Conservation (phyloP, 2,888 invertebrate genomes). For the Atethmia centrago region DNA sequence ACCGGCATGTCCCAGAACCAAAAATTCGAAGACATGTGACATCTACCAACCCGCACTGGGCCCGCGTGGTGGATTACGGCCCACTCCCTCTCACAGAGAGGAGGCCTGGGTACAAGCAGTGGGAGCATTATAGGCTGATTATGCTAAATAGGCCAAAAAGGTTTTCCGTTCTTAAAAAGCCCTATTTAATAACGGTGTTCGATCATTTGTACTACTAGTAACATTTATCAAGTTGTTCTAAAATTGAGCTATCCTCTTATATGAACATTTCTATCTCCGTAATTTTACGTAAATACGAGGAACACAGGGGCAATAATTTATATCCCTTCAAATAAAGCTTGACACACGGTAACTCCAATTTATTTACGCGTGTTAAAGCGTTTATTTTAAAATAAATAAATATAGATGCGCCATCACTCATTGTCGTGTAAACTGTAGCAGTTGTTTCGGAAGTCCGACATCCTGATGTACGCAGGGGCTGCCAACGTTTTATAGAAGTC, state of each 20-base stretch:
- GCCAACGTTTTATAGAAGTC: slow-evolving; percentile 70
- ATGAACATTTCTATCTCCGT: neutral
- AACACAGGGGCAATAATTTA: slow-evolving; percentile 43
- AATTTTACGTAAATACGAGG: slow-evolving; percentile 46
- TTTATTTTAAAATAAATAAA: slow-evolving; percentile 84
- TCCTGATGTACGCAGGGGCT: slow-evolving; percentile 77
- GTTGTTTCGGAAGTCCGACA: slow-evolving; percentile 88
- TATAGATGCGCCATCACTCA: slow-evolving; percentile 80
- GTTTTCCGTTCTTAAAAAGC: no score
- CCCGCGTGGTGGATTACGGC: no score
- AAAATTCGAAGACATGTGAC: no score
- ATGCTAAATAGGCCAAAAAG: no score
- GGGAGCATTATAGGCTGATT: no score
- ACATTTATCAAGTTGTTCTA: slow-evolving; percentile 6
- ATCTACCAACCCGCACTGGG: no score
- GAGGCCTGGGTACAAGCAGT: no score
- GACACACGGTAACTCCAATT: slow-evolving; percentile 66
- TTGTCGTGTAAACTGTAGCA: slow-evolving; percentile 82
- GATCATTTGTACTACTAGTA: no score
- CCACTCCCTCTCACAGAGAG: no score
- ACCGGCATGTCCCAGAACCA: no score
- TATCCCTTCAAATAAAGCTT: slow-evolving; percentile 60
- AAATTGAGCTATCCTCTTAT: neutral
- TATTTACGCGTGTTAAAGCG: slow-evolving; percentile 72
- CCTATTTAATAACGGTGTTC: no score